Conservation (phyloP, 2,888 invertebrate species). For the Phoenoteleia sp. region DNA sequence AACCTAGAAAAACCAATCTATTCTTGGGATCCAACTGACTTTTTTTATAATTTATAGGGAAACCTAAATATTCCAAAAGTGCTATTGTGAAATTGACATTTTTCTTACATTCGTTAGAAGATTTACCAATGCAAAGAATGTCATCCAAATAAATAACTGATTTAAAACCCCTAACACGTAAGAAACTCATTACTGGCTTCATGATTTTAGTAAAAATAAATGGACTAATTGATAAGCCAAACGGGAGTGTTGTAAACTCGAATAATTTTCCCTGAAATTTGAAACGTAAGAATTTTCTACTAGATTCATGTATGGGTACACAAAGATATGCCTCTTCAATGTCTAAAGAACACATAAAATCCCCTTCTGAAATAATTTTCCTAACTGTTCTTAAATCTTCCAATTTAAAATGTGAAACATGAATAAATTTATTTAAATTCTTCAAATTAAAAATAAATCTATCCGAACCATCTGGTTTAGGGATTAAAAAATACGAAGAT, state of each 20-base stretch:
- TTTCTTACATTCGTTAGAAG: neutral
- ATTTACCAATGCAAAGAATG: constrained; percentile 10
- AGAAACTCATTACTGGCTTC: constrained; percentile 19
- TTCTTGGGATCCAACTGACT: neutral
- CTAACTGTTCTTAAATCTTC: constrained; percentile 61
- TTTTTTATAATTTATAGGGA: constrained; percentile 33
- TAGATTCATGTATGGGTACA: constrained; percentile 7
- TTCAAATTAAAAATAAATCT: constrained; percentile 57
- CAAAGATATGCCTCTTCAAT: constrained; percentile 44
- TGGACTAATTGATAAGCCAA: neutral
- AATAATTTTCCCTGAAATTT: neutral
- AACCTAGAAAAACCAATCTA: constrained; percentile 15
- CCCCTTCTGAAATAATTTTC: constrained; percentile 20
- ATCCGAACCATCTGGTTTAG: constrained; percentile 50
- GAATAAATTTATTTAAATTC: constrained; percentile 47
- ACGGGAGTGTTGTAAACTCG: constrained; percentile 26
- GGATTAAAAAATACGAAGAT: constrained; percentile 37
- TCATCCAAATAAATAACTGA: constrained; percentile 36
- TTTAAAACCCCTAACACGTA: constrained; percentile 7
- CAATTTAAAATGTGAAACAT: constrained; percentile 59
- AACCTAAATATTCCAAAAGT: constrained; percentile 13
- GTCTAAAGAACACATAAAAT: constrained; percentile 37
- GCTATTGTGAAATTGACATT: neutral
- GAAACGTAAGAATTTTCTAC: constrained; percentile 32
- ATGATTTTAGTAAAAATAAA: constrained; percentile 40